phyloP scores from a whole-genome alignment of 2,113 vertebrate species.

The Hyperoodon ampullatus region DNA sequence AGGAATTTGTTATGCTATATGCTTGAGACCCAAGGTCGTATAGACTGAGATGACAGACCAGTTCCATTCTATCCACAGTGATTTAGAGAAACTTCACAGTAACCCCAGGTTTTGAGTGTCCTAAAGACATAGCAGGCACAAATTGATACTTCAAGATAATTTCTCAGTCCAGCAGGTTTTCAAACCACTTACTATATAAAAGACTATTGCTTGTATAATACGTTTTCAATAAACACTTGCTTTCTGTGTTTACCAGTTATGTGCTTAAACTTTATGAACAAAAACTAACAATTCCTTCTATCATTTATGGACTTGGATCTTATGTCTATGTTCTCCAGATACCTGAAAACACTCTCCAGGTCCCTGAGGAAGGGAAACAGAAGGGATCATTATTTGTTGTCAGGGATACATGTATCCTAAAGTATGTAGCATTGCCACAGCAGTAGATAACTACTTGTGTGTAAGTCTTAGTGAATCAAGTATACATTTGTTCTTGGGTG shows the following conservation, averaged over 20 bases:
- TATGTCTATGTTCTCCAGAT: neutral
- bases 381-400: neutral
- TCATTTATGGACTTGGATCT: neutral
- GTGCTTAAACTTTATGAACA: neutral
- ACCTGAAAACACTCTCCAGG: neutral
- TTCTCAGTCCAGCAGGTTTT: neutral
- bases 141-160: neutral
- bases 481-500: neutral
- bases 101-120: neutral
- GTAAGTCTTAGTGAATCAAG: neutral
- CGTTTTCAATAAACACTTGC: neutral
- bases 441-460: neutral
- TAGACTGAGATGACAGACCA: neutral
- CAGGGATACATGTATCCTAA: neutral
- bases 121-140: neutral
- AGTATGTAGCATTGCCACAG: neutral
- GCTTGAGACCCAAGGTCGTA: neutral
- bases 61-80: neutral
- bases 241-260: neutral
- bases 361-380: neutral
- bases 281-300: neutral
- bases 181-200: neutral
- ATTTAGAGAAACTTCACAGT: neutral
- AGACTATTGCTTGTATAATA: neutral
- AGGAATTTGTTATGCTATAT: neutral